These are phyloP conservation scores for Margaritifera margaritifera DNA, from an alignment of 2,888 invertebrate genomes.

Conservation along the genomic window DNA sequence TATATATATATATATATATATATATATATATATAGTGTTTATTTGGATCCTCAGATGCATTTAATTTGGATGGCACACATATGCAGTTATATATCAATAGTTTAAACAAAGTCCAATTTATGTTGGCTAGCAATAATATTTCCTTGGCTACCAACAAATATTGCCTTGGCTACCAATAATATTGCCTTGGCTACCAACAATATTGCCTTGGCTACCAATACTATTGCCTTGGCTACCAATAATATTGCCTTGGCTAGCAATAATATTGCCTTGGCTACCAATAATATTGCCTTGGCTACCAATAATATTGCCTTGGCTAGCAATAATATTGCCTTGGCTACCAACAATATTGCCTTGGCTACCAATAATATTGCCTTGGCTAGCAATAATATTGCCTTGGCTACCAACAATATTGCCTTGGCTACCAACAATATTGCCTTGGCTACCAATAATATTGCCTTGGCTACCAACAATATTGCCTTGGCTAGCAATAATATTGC, in stretches of 20 bases:
- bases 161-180: neutral
- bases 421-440: neutral
- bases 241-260: neutral
- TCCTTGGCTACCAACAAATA: neutral
- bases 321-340: too few species aligned
- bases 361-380: neutral
- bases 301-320: neutral
- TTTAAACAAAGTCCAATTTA: neutral
- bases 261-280: neutral
- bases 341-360: neutral
- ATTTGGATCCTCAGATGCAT: neutral
- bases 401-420: neutral
- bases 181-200: neutral
- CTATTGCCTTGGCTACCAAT: neutral
- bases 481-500: neutral
- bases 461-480: neutral
- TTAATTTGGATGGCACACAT: neutral
- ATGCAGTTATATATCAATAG: neutral
- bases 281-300: neutral
- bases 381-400: too few species aligned
- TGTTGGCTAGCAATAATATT: neutral
- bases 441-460: neutral
- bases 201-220: neutral
- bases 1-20: constrained; percentile 8
- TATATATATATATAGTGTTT: constrained; percentile 1